Conservation (phyloP, 2,113 vertebrate species). For the Myodes glareolus region DNA sequence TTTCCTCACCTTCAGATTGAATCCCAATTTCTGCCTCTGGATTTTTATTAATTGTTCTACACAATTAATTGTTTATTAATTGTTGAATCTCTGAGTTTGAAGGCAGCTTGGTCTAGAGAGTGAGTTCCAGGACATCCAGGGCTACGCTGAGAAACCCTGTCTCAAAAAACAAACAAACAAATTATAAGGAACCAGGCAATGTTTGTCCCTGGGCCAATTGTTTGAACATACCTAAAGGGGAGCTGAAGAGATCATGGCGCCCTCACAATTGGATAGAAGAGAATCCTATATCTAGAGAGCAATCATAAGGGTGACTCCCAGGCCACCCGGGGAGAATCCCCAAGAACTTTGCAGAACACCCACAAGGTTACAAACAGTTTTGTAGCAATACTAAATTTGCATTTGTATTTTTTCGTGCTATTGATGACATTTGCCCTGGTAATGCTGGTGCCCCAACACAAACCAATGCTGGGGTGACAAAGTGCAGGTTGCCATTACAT, state of each 20-base stretch:
- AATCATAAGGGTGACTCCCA: neutral
- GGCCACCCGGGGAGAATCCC: neutral
- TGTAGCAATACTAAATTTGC: neutral
- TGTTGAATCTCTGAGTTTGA: neutral
- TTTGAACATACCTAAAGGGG: neutral
- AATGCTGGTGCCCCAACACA: neutral
- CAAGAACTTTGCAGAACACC: neutral
- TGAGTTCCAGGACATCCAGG: neutral
- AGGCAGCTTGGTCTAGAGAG: neutral
- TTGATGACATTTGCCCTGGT: neutral
- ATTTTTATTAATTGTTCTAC: no score
- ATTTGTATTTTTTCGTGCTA: neutral
- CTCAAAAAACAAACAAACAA: neutral
- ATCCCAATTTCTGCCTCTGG: no score
- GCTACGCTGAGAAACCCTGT: neutral
- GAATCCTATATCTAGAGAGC: neutral
- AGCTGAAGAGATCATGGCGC: neutral
- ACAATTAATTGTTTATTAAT: no score
- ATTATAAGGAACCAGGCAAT: neutral
- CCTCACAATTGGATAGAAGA: neutral
- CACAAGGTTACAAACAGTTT: constrained; percentile 7
- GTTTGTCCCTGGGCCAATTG: no score
- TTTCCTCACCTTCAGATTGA: no score
- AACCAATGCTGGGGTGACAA: neutral
- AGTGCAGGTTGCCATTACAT: neutral